Percentiles rank a stretch among this genome's conserved stretches.
These are phyloP conservation scores for Trogon melanurus DNA, from an alignment of 2,113 vertebrate species.

Conservation along the genomic window DNA sequence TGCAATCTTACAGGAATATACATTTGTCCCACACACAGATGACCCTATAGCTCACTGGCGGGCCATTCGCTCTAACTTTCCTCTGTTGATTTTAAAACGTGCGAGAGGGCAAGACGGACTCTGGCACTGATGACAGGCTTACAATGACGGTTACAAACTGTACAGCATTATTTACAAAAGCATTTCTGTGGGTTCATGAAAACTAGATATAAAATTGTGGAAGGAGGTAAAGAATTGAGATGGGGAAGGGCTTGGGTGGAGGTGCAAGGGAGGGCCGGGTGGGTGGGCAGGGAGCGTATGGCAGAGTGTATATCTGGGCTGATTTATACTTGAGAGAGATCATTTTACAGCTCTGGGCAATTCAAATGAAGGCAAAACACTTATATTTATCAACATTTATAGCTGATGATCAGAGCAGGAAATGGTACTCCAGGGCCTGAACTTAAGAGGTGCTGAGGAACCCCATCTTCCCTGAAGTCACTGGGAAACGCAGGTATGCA, in stretches of 20 bases:
- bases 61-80: conserved; percentile 65
- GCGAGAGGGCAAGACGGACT: conserved; percentile 92
- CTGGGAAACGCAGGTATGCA: background rate
- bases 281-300: background rate
- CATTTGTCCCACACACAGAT: conserved; percentile 87
- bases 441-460: conserved; percentile 44
- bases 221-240: conserved; percentile 43
- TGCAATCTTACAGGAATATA: conserved; percentile 99
- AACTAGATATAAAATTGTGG: conserved; percentile 72
- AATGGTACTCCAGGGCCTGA: conserved; percentile 51
- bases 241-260: background rate
- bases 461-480: conserved; percentile 50
- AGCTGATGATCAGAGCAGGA: conserved; percentile 61
- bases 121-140: conserved; percentile 90
- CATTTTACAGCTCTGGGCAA: conserved; percentile 60
- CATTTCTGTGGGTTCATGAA: conserved; percentile 75
- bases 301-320: conserved; percentile 43
- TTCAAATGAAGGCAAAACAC: conserved; percentile 61
- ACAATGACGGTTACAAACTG: conserved; percentile 93
- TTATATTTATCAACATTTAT: conserved; percentile 67
- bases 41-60: conserved; percentile 74
- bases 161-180: conserved; percentile 85
- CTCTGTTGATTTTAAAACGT: conserved; percentile 87
- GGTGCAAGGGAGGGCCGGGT: background rate
- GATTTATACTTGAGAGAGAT: conserved; percentile 31